Conservation (phyloP, 1,140 invertebrate genomes). For the Euwallacea fornicatus region DNA sequence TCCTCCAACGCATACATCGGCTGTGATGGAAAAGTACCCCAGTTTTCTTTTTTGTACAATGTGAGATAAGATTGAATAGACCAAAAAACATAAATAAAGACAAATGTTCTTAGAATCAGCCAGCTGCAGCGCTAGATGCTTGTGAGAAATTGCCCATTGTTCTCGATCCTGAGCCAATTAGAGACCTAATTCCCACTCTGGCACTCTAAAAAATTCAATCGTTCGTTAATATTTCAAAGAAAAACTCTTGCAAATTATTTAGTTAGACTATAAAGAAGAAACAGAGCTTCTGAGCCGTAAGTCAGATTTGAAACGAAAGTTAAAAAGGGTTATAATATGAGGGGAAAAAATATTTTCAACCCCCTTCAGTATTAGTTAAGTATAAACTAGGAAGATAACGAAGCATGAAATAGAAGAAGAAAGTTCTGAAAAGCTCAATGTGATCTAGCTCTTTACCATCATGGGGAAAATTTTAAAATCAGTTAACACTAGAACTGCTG, state of each 20-base stretch:
- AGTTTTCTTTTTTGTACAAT: not conserved
- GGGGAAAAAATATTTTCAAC: too few species aligned
- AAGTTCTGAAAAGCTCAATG: not conserved
- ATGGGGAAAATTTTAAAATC: not conserved
- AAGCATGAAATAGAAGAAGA: not conserved
- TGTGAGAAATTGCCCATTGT: conserved; percentile 30
- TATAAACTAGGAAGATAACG: too few species aligned
- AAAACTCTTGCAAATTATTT: not conserved
- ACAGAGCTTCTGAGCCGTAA: conserved; percentile 10
- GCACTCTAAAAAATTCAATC: conserved; percentile 46
- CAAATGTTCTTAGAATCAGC: not conserved
- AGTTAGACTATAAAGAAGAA: not conserved
- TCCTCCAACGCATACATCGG: not conserved
- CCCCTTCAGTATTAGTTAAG: too few species aligned
- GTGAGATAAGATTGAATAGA: not conserved
- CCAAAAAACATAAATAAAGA: not conserved
- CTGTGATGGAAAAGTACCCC: not conserved
- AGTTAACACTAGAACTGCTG: conserved; percentile 1
- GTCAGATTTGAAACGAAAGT: conserved; percentile 2
- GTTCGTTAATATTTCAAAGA: conserved; percentile 13
- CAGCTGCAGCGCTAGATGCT: conserved; percentile 16
- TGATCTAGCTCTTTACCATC: not conserved
- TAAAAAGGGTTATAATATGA: too few species aligned
- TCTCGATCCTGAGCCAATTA: conserved; percentile 47
- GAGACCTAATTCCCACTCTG: conserved; percentile 44